Conservation (phyloP, 2,113 vertebrate species). For the Embiotoca jacksoni region DNA sequence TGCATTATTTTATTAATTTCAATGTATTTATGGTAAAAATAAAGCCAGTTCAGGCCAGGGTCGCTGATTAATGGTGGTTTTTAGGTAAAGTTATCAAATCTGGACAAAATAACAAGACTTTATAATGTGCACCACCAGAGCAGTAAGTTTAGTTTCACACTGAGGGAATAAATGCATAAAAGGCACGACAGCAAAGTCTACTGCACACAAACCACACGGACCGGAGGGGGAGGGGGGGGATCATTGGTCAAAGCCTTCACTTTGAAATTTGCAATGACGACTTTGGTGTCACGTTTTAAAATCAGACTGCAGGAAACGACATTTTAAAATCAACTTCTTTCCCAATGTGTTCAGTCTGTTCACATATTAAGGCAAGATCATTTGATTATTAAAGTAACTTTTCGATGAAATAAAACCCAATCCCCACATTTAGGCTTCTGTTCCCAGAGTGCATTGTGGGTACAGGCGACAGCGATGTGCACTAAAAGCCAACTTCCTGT, state of each 20-base stretch:
- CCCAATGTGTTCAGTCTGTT: constrained; percentile 29
- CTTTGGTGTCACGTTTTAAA: constrained; percentile 29
- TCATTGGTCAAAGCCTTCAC: constrained; percentile 1
- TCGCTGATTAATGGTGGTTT: background rate
- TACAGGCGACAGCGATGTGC: background rate
- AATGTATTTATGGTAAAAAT: background rate
- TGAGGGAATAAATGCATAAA: background rate
- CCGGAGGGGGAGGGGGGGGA: background rate
- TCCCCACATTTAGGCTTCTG: background rate
- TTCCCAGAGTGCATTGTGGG: background rate
- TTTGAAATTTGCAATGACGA: constrained; percentile 8
- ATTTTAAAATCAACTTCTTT: background rate
- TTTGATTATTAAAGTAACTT: constrained; percentile 18
- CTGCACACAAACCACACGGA: constrained; percentile 30
- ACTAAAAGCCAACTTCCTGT: background rate
- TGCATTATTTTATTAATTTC: background rate
- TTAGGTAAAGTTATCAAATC: no score
- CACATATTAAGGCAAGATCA: constrained; percentile 54
- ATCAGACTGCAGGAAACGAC: background rate
- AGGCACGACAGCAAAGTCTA: constrained; percentile 61
- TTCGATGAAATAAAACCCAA: background rate
- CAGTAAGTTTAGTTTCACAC: background rate
- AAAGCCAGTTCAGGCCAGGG: background rate
- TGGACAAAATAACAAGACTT: background rate
- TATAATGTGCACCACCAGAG: background rate